Base-by-base conservation (phyloP, 2,113 vertebrate species). In the Ptilorrhoa leucosticta region DNA sequence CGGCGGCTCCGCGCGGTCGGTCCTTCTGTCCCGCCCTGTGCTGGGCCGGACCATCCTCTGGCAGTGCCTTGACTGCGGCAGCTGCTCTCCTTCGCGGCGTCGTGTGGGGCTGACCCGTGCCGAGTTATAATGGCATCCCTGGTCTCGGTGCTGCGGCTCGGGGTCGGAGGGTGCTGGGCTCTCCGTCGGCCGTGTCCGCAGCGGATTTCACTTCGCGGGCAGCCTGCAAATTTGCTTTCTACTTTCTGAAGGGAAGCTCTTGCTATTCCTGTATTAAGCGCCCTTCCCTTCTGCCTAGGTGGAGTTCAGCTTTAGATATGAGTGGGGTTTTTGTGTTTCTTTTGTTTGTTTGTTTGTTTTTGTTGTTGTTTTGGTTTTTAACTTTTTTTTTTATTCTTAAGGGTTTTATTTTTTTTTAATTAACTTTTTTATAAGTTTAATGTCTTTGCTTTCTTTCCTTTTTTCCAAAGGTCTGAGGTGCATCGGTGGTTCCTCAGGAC, bases 191-290 rank as follows among this genome's bases (percentile, higher is more conserved):
- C 37, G 83, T 83, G 42, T 51, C 58, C 3, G 7, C 65, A 90
- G 71, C 8, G 28, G 47, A 35, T 72, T 94, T 90, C 35, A 56
- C 53, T 90, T 90, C 10, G 33, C 11, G 22, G 40, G 65, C 95
- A 98, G 86, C 97, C 96, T 98, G 93, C 97, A 97, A 96, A 98
- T 79, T 97, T 98, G 97, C 37, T 97, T 97, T 98, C 97, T 97
- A 83, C 95, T 97, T 94, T 97, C 87, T 75, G 93, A 90, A 96
- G 89, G 64, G 91, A 87, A 94, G 76, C 73, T 92, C 80, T 95
- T 96, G 96, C 85, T 96, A 96, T 95, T 96, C 94, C 77, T 95
- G 70, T 31, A 35, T 79, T 64, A 79, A 79, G 76, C 3, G 15
- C 39, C 47, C 31, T 68, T 68, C 33, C 31, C 33, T 51, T 51